Evolutionary conservation across 2,113 vertebrate genomes (phyloP).

Genomic region (human (Homo sapiens)): DNA sequence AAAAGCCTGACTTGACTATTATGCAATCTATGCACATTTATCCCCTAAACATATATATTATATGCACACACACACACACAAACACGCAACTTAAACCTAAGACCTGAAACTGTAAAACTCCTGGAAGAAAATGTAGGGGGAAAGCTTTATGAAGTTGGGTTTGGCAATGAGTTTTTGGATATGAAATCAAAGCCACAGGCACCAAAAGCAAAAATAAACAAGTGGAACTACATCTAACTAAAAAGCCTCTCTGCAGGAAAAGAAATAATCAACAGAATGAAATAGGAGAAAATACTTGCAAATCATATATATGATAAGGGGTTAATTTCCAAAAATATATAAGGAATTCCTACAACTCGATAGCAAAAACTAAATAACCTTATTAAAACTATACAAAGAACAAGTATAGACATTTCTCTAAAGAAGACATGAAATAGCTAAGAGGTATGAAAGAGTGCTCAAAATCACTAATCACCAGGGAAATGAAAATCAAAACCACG

Average conservation of each 20-base stretch:
- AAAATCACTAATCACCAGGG: background rate
- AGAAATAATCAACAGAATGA: background rate
- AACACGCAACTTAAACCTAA: background rate
- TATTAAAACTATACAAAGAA: background rate
- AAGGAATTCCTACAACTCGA: background rate
- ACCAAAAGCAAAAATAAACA: background rate
- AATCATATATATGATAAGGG: background rate
- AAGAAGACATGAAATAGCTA: background rate
- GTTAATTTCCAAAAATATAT: background rate
- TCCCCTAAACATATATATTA: no score
- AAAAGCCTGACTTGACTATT: no score
- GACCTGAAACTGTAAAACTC: background rate
- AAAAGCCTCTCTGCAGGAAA: background rate
- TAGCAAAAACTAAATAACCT: background rate
- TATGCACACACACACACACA: no score
- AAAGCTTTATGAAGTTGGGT: background rate
- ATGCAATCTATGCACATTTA: no score
- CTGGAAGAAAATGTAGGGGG: background rate
- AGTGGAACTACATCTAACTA: background rate
- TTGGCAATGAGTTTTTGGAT: background rate
- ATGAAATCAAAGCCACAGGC: background rate
- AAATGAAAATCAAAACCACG: background rate
- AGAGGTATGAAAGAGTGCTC: background rate
- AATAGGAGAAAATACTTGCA: background rate
- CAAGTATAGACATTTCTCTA: background rate